Evolutionary conservation across 2,797 vertebrate genomes (phyloP), one percentile per base, ranked within the genome.

Genomic region (Alosa sapidissima): DNA sequence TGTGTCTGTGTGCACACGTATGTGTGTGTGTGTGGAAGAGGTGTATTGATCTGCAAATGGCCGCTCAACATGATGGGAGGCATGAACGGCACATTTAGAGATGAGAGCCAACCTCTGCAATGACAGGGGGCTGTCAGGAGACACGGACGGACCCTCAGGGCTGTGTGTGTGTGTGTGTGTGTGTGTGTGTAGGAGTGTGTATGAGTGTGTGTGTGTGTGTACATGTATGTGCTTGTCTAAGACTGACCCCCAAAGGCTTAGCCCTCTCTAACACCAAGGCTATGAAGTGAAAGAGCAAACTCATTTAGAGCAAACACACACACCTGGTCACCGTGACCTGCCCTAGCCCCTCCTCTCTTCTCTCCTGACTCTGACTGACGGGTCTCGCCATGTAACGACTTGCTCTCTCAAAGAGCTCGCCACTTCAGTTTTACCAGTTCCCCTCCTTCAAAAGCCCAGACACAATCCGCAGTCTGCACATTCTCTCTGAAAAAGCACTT

Each of bases 1-100:
- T 10, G 85, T 82, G 45, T 65, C 84, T 85, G 45, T 65, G 41
- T 65, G 41, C 36, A 47, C 78, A 82, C 89, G 87, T 82, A 41
- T 24, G 65, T 48, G 82, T 82, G 52, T 55, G 13, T 54, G 14
- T 9, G 28, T 36, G n/a, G 7, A 5, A 28, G 65, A 14, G 1
- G 33, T 72, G 65, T 72, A 72, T 41, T 72, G 65, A 72, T 72
- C 65, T 36, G 33, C 84, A 81, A 81, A 85, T 83, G 82, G 84
- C 72, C 55, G 36, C 54, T 81, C 84, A 78, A 54, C 49, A 81
- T 49, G 72, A 28, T 58, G 21, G 2, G 2, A 28, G 82, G 81
- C 75, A 84, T 28, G 49, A 68, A 28, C 51, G 28, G 83, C 62
- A 47, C 51, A 1, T 75, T 81, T 84, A 65, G 72, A 83, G 81